Conservation (phyloP, 2,113 vertebrate species). For the Leucopternis melanops region DNA sequence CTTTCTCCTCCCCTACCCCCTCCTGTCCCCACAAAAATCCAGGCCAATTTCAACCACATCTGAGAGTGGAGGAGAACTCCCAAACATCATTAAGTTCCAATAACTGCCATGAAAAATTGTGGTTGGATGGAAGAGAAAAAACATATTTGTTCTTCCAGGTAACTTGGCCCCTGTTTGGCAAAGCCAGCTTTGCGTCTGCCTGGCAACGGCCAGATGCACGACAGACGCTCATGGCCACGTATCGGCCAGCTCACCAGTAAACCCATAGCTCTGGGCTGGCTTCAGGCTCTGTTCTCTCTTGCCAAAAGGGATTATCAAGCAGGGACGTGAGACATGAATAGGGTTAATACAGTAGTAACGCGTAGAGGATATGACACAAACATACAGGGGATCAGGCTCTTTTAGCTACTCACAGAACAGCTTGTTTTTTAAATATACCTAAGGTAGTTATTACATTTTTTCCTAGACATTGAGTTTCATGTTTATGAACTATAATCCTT, state of each 20-base stretch:
- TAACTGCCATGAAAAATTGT: not conserved
- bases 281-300: not conserved
- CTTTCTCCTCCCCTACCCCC: not conserved
- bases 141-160: constrained; percentile 26
- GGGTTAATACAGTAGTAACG: not conserved
- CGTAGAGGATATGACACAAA: not conserved
- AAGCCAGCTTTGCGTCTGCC: not conserved
- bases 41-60: constrained; percentile 5
- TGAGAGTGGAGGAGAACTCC: not conserved
- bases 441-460: not conserved
- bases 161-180: not conserved
- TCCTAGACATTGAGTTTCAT: not conserved
- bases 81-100: not conserved
- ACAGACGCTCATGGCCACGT: fast-evolving
- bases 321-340: not conserved
- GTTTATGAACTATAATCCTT: constrained; percentile 16
- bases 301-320: not conserved
- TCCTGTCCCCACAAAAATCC: not conserved
- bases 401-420: not conserved
- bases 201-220: not conserved
- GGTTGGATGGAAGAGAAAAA: not conserved
- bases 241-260: not conserved
- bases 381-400: not conserved
- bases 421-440: not conserved
- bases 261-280: not conserved